phyloP scores from a whole-genome alignment of 2,888 invertebrate genomes.

The Ophioninae sp. region DNA sequence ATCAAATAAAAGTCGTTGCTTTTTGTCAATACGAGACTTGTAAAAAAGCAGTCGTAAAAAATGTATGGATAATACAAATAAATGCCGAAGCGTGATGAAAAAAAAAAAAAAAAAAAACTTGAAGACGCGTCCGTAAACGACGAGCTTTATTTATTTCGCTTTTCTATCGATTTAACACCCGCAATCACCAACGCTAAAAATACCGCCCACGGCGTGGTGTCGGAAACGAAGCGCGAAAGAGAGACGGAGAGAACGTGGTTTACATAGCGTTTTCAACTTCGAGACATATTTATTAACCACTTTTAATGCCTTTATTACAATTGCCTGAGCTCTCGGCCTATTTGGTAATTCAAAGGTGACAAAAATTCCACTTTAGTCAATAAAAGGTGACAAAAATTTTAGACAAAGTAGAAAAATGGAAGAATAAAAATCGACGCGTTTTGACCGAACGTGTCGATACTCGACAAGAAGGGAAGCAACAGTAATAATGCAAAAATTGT shows the following conservation, averaged over 20 bases:
- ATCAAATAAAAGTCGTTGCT: neutral
- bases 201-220: constrained; percentile 66
- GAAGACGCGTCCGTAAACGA: neutral
- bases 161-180: constrained; percentile 80
- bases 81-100: neutral
- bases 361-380: too few species aligned
- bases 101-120: neutral
- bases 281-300: constrained; percentile 15
- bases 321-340: neutral
- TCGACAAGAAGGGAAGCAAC: neutral
- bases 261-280: neutral
- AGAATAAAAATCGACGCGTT: too few species aligned
- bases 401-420: neutral
- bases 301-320: neutral
- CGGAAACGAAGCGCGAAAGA: constrained; percentile 9
- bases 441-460: neutral
- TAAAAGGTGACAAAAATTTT: too few species aligned
- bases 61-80: too few species aligned
- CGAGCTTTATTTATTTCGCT: constrained; percentile 70
- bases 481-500: neutral
- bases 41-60: neutral
- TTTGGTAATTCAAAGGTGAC: too few species aligned
- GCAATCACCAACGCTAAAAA: constrained; percentile 73
- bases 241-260: neutral
- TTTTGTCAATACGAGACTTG: neutral